Percentiles rank a stretch among this genome's conserved stretches.
Evolutionary conservation across 64 coral and sea anemone genomes (phyloP).

Genomic region (Porites lutea): DNA sequence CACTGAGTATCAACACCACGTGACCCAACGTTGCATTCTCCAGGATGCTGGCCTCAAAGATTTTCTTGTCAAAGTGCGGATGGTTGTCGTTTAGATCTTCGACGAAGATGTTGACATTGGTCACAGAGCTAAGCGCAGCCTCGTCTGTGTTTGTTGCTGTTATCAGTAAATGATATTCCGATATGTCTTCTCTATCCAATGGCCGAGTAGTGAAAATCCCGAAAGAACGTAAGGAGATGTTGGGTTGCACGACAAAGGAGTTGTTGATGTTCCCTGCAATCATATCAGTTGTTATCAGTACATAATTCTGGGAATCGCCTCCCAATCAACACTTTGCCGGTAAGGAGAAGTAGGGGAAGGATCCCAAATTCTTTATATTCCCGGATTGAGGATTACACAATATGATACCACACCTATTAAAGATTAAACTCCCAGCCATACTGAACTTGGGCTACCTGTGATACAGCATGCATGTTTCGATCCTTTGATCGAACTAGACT

Average conservation of each 20-base stretch:
- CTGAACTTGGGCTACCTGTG: too few species aligned
- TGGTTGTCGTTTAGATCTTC: conserved; percentile 70
- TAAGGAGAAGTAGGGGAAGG: too few species aligned
- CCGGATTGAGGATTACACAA: too few species aligned
- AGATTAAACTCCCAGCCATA: too few species aligned
- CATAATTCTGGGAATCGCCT: too few species aligned
- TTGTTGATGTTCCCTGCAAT: conserved; percentile 55
- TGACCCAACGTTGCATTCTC: conserved; percentile 57
- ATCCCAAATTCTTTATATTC: too few species aligned
- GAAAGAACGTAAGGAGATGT: conserved; percentile 26
- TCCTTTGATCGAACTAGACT: too few species aligned
- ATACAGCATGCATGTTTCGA: too few species aligned
- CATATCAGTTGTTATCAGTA: background rate
- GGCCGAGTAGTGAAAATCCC: conserved; percentile 45
- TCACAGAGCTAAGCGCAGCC: conserved; percentile 19
- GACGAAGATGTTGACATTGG: conserved; percentile 32
- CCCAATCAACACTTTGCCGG: too few species aligned
- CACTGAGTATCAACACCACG: conserved; percentile 12
- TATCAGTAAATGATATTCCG: conserved; percentile 26
- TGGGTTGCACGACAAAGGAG: conserved; percentile 46
- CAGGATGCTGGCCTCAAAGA: conserved; percentile 28
- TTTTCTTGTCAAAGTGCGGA: conserved; percentile 43
- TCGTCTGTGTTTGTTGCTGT: conserved; percentile 56
- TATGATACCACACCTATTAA: too few species aligned
- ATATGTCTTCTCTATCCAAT: conserved; percentile 58